Conservation (phyloP, 2,113 vertebrate species). For the Platichthys stellatus region DNA sequence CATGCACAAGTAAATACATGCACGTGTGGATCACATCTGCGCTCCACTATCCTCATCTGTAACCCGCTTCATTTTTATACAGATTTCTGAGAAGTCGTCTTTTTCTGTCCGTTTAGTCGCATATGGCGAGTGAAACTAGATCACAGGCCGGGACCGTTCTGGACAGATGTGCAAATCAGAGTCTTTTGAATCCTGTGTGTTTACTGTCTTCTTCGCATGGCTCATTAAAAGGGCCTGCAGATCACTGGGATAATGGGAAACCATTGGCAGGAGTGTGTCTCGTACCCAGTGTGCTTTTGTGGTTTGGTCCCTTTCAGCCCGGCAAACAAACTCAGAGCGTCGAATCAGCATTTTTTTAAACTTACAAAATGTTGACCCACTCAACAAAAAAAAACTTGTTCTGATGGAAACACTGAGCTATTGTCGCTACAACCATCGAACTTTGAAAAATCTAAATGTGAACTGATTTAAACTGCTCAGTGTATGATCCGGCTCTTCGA, state of each 20-base stretch:
- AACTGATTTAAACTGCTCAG: too few relatives aligned
- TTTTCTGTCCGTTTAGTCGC: neutral
- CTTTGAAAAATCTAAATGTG: too few relatives aligned
- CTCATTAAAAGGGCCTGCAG: neutral
- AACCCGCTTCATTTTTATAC: neutral
- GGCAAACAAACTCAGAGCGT: too few relatives aligned
- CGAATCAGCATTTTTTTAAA: too few relatives aligned
- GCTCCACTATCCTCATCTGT: neutral
- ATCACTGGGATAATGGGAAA: neutral
- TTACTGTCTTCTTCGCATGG: neutral
- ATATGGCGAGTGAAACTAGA: neutral
- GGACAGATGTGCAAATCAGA: too few relatives aligned
- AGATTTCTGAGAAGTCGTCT: neutral
- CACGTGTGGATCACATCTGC: neutral
- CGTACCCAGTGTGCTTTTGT: too few relatives aligned
- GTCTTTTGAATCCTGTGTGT: neutral
- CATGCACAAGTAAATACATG: slow-evolving; percentile 11
- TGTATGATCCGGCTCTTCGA: too few relatives aligned
- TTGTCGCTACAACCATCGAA: too few relatives aligned
- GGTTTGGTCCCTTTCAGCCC: too few relatives aligned
- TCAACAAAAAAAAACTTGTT: too few relatives aligned
- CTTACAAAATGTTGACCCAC: too few relatives aligned
- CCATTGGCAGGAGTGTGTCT: neutral
- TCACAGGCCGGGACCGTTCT: neutral
- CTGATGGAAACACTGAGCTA: too few relatives aligned